Base-by-base conservation (phyloP, 1,140 invertebrate species). In the Arctopsyche grandis region DNA sequence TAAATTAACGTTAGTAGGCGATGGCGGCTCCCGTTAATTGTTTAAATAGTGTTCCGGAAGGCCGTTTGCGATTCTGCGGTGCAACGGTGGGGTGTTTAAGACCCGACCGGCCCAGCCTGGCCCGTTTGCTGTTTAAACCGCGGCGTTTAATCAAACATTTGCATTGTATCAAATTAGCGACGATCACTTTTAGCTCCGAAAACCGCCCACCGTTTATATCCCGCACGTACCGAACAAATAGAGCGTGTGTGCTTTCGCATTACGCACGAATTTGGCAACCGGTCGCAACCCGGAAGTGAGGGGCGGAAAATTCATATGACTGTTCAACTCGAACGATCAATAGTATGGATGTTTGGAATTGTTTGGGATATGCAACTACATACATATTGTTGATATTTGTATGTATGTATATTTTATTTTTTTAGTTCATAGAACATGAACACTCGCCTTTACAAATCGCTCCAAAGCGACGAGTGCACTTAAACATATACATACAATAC, bases 91-190 rank as follows among this genome's bases (percentile, higher is more conserved):
- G 29, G 29, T 38, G 7, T 38, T 38, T 38, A 38, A 38, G 29
- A 38, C 29, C 29, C 29, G 7, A 38, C 29, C 29, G 29, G 29
- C 7, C 7, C 3, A 38, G 16, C 56, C 56, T n/a, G 56, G 48
- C 48, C 12, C 16, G 48, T 12, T 52, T 52, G 1, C 63, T n/a
- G 19, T 22, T 66, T 66, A 66, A 66, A 66, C 63, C 63, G 22
- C 63, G 63, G 22, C 63, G 63, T 66, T 22, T 66, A 66, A 66
- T 66, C 63, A 66, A 66, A 66, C 63, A 66, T 66, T 66, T 66
- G 63, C 63, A 22, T 12, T 22, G 63, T 66, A 66, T 66, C 63
- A 66, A 66, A 66, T 66, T 66, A 66, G 63, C 63, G 21, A 12
- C 24, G 10, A 19, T 5, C 58, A 19, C 58, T 19, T 19, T 60